Evolutionary conservation across 1,140 invertebrate genomes (phyloP), one percentile per base, ranked within the genome.

Genomic region (Himalopsyche phryganea): DNA sequence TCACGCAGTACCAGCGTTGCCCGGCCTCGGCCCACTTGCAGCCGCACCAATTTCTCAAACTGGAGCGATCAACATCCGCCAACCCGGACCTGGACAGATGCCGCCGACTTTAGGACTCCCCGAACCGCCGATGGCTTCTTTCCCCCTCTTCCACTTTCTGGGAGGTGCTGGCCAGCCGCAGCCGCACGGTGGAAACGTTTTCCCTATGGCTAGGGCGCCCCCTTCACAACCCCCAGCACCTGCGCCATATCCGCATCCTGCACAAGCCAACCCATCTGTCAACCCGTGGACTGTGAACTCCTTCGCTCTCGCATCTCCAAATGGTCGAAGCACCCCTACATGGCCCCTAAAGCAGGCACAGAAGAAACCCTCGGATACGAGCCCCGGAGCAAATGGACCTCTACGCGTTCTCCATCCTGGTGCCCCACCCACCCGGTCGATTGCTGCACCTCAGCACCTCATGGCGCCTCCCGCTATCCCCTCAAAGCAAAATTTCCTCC

Each of bases 61-160:
- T 32, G 47, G 47, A 47, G 57, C 60, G 36, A 58, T 63, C 32
- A 61, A 48, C 20, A 58, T 63, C 13, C 38, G 58, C 35, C 57
- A 59, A 38, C 71, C 72, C 0, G 72, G 68, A 45, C 66, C 72
- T 5, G 69, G 55, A 18, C 63, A 56, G 50, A 52, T 58, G 17
- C 59, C 38, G 50, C 63, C 56, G 11, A 18, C 60, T 5, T 33
- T 62, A 11, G 57, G 56, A 57, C 28, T 51, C 13, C 35, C 15
- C 17, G 59, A 51, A 41, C 42, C 53, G 18, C 38, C 55, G 3
- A 15, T 52, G 2, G 41, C 58, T 11, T 59, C 63, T 4, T 61
- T 52, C 48, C 59, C 48, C 7, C 14, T 59, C 6, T 55, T 51
- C 46, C 58, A 59, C 28, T 61, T 49, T 48, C 52, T 51, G 3